Base-by-base conservation (phyloP, 92 coral and sea anemone species). In the Phymanthus crucifer region DNA sequence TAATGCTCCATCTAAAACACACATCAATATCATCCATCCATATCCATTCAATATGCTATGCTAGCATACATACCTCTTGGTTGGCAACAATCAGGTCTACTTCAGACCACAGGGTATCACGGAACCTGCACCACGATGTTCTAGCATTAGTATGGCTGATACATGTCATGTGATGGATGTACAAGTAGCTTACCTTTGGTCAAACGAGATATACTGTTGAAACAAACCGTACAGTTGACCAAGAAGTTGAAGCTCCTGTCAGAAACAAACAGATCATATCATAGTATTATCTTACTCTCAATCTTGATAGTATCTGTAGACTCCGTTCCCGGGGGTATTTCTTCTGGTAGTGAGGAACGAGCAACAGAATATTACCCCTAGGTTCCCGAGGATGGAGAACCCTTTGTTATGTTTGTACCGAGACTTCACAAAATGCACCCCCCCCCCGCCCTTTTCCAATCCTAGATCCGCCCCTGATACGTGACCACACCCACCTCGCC, bases 61-160 rank as follows among this genome's bases (percentile, higher is more conserved):
- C 29, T 54, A 54, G 21, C 4, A 3, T 38, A 27, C 83, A 43
- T 86, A 95, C 98, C 92, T 95, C 99, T 40, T 89, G 98, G 81
- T 95, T 91, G 35, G 97, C 97, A 12, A 88, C 89, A 8, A 79
- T 81, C 81, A 95, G 74, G 73, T 95, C 99, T 69, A 93, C 99
- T 68, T 95, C 99, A 24, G 99, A 94, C 99, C 99, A 95, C 38
- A 95, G 86, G 1, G 94, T 93, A 58, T 95, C 99, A 12, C 99
- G 92, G 77, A 95, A 95, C 66, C 99, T 95, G 36, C 35, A 61
- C 29, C 17, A 61, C 32, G 23, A 46, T 4, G 38, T 23, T 10
- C 46, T 37, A 8, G 50, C 38, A 36, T 10, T 2, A 11, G 17
- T 21, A 54, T 11, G 64, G 24, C 7, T 54, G 64, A 21, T 54